phyloP scores from a whole-genome alignment of 2,888 invertebrate species.

The Altica lythri region DNA sequence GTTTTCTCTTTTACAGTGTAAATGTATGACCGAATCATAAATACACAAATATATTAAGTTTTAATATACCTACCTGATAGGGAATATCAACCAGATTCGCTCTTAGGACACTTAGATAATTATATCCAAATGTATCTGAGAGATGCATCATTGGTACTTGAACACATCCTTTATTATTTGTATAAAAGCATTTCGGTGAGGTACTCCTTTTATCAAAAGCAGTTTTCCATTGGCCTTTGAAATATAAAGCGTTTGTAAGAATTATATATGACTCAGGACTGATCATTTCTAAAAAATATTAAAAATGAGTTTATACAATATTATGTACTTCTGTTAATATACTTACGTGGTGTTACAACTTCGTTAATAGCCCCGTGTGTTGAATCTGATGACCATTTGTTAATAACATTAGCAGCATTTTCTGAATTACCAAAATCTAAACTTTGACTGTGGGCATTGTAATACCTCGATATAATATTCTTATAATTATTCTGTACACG shows the following conservation, averaged over 20 bases:
- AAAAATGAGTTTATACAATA: neutral
- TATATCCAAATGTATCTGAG: constrained; percentile 65
- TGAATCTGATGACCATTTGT: constrained; percentile 63
- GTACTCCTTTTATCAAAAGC: constrained; percentile 65
- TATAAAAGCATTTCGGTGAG: constrained; percentile 65
- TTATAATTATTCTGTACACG: constrained; percentile 58
- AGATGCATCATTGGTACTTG: constrained; percentile 72
- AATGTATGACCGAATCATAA: too few species aligned
- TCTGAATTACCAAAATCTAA: constrained; percentile 61
- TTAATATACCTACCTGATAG: constrained; percentile 66
- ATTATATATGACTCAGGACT: constrained; percentile 65
- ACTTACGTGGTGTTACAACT: constrained; percentile 37
- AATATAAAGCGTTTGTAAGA: constrained; percentile 77
- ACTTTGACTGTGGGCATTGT: constrained; percentile 58
- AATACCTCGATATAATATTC: constrained; percentile 57
- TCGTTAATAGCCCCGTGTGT: constrained; percentile 63
- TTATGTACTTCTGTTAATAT: neutral
- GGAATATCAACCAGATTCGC: constrained; percentile 73
- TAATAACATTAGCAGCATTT: constrained; percentile 59
- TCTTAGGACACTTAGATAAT: constrained; percentile 65
- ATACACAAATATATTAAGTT: too few species aligned
- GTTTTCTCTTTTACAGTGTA: too few species aligned
- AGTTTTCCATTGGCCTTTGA: constrained; percentile 77
- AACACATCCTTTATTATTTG: constrained; percentile 62
- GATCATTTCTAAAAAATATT: constrained; percentile 57